Conservation (phyloP, 2,113 vertebrate species). For the Heterocephalus glaber region DNA sequence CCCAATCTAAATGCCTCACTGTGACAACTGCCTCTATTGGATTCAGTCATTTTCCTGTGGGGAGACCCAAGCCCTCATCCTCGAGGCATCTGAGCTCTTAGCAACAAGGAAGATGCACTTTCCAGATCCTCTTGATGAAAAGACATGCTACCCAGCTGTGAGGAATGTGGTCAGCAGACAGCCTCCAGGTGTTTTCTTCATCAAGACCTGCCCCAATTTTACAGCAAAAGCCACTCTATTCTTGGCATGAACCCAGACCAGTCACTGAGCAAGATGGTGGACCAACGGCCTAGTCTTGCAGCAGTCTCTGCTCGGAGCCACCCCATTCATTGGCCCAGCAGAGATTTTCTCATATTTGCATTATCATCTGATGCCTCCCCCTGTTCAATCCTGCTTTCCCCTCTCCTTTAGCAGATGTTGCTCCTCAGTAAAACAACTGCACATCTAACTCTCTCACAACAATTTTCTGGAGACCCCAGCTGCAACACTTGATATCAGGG, state of each 20-base stretch:
- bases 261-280: background rate
- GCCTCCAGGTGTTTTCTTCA: background rate
- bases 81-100: background rate
- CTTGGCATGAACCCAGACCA: background rate
- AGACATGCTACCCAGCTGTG: background rate
- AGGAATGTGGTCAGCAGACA: background rate
- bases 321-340: background rate
- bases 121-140: background rate
- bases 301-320: background rate
- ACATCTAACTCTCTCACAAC: background rate
- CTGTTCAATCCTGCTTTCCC: background rate
- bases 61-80: background rate
- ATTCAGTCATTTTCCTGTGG: background rate
- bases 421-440: background rate
- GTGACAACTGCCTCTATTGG: background rate
- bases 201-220: background rate
- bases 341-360: background rate
- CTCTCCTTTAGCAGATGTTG: background rate
- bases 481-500: background rate
- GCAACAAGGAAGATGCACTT: background rate
- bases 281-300: background rate
- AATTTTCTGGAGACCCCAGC: background rate
- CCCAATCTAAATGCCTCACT: background rate
- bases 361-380: background rate
- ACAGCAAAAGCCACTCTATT: background rate